These are phyloP conservation scores for Paratilapia polleni DNA, from an alignment of 2,113 vertebrate genomes.

Conservation along the genomic window DNA sequence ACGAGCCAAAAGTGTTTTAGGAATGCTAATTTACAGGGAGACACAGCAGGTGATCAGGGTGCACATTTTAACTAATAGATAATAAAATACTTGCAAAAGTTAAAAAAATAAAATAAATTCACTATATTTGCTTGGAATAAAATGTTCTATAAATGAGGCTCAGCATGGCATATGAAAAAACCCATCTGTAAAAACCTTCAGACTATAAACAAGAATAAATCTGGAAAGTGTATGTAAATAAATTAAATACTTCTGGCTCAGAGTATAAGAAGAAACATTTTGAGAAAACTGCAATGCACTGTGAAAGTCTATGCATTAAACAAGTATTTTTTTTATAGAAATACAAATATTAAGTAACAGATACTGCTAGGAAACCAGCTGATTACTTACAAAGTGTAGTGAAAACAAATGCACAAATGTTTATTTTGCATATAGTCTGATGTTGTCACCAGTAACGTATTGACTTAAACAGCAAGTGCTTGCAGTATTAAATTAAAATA, in stretches of 20 bases:
- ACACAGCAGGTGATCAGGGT: neutral
- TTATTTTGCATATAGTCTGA: neutral
- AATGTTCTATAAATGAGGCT: neutral
- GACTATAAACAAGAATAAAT: too few species aligned
- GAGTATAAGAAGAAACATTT: neutral
- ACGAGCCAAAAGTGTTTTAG: neutral
- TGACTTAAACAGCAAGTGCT: accelerated
- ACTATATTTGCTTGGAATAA: neutral
- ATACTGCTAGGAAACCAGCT: too few species aligned
- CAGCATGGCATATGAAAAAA: neutral
- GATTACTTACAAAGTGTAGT: too few species aligned
- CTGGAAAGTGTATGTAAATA: neutral
- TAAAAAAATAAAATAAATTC: neutral
- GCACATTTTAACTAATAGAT: neutral
- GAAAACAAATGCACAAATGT: too few species aligned
- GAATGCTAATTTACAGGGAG: neutral
- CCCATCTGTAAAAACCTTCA: neutral
- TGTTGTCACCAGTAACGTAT: neutral
- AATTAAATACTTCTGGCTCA: neutral
- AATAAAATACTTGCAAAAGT: neutral
- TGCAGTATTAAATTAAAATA: too few species aligned
- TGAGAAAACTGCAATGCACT: neutral
- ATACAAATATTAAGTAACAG: neutral
- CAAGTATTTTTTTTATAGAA: too few species aligned
- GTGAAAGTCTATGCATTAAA: neutral